Percentiles rank a stretch among this genome's conserved stretches.
These are phyloP conservation scores for Notiomystis cincta DNA, from an alignment of 2,113 vertebrate species.

Conservation along the genomic window DNA sequence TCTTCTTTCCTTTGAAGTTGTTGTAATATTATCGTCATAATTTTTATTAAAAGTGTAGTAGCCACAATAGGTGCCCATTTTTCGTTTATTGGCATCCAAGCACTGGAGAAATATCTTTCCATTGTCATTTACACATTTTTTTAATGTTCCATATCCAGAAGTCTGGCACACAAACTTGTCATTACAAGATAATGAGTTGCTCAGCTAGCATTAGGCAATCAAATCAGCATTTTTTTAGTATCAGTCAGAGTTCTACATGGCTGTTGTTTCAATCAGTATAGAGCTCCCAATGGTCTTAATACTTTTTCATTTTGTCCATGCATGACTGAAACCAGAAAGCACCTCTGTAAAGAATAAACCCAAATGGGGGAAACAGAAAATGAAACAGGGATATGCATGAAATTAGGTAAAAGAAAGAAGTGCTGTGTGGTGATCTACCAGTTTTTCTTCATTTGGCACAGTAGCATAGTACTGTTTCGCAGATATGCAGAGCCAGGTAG, in stretches of 20 bases:
- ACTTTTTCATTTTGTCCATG: not conserved
- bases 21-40: not conserved
- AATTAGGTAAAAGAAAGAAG: not conserved
- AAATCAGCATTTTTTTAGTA: not conserved
- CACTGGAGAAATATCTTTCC: not conserved
- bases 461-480: not conserved
- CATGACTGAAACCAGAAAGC: not conserved
- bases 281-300: not conserved
- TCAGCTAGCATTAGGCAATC: not conserved
- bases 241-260: not conserved
- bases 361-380: not conserved
- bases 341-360: not conserved
- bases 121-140: not conserved
- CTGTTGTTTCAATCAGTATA: not conserved
- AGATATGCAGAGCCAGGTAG: not conserved
- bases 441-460: not conserved
- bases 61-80: not conserved
- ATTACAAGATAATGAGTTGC: not conserved
- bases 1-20: not conserved
- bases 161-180: not conserved
- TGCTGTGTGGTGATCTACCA: not conserved
- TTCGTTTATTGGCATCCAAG: not conserved
- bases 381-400: not conserved
- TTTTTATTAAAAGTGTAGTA: not conserved
- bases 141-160: not conserved